Percentiles rank a stretch among this genome's conserved stretches.
phyloP scores from a whole-genome alignment of 2,888 invertebrate genomes.

The Oeneis ivallda region DNA sequence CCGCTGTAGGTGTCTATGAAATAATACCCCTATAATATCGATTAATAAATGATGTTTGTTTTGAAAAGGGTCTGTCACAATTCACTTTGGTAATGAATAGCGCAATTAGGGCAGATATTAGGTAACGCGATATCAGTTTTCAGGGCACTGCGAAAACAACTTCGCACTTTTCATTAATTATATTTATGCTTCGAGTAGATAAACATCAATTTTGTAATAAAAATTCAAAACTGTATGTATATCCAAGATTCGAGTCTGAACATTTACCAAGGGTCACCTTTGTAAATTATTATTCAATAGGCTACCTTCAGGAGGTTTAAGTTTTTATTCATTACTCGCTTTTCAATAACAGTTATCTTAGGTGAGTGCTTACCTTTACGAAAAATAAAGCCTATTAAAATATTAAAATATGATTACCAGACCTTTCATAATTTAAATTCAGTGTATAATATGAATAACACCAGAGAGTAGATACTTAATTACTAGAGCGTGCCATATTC shows the following conservation, averaged over 20 bases:
- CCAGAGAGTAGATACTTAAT: background rate
- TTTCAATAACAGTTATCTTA: background rate
- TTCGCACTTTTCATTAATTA: background rate
- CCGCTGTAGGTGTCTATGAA: background rate
- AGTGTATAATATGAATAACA: background rate
- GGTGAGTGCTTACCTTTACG: background rate
- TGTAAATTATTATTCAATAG: background rate
- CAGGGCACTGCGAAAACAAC: background rate
- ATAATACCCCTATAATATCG: background rate
- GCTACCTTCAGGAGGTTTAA: background rate
- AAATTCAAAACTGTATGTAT: no score
- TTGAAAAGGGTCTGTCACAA: background rate
- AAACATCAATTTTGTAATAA: no score
- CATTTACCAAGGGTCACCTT: background rate
- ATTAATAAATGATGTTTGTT: slow-evolving; percentile 12
- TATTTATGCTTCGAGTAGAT: no score
- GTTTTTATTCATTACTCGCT: background rate
- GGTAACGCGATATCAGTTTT: slow-evolving; percentile 7
- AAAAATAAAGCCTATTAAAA: background rate
- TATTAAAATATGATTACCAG: background rate
- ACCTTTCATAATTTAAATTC: background rate
- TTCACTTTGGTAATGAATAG: background rate
- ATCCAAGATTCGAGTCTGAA: background rate
- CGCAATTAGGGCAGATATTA: slow-evolving; percentile 11
- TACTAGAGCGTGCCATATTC: background rate